A percentile compares a stretch with the other conserved stretches of the same genome.
Evolutionary conservation across 2,797 vertebrate species (phyloP).

Genomic region (Danio albolineatus): DNA sequence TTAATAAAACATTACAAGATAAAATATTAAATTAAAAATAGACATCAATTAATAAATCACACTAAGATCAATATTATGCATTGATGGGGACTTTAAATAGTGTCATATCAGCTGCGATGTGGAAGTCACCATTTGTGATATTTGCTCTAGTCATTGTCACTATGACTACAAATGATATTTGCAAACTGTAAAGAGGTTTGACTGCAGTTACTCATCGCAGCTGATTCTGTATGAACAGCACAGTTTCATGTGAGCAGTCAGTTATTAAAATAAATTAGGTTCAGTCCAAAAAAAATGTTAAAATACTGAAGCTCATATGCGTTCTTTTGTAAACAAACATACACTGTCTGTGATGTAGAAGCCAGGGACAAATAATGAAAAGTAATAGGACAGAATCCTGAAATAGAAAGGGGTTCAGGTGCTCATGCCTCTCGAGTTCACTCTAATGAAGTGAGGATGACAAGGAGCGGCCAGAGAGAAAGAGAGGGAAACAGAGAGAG

Average conservation of each 20-base stretch:
- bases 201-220: conserved; percentile 7
- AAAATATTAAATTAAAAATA: background rate
- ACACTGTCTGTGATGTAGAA: conserved; percentile 8
- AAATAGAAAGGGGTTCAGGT: conserved; percentile 38
- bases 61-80: background rate
- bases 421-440: background rate
- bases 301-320: background rate
- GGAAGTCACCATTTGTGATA: background rate
- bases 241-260: background rate
- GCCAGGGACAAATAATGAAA: conserved; percentile 20
- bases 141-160: background rate
- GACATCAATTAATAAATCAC: background rate
- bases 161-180: conserved; percentile 12
- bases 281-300: background rate
- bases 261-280: background rate
- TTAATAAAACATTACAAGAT: no score
- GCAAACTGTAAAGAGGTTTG: background rate
- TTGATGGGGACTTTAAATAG: background rate
- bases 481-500: conserved; percentile 6
- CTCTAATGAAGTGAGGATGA: conserved; percentile 26
- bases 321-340: background rate
- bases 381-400: background rate
- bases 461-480: background rate
- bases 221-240: background rate
- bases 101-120: background rate